Base-by-base conservation (phyloP, 2,797 vertebrate species). In the Rhinella marina region DNA sequence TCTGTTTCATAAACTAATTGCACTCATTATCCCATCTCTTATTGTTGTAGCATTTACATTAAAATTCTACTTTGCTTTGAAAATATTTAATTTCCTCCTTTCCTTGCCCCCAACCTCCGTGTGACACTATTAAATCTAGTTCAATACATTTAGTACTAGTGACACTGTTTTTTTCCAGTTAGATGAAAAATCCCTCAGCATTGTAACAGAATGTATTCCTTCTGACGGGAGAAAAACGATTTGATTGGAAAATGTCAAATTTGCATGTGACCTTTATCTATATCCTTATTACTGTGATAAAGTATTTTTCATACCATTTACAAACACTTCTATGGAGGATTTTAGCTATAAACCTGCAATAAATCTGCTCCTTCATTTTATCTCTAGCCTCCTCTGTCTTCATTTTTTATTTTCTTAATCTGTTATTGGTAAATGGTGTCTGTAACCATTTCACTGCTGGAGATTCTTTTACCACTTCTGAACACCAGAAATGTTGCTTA, bases 251-350 rank as follows among this genome's bases (percentile, higher is more conserved):
- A 94, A 94, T 94, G 92, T 92, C 92, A 90, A 87, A 94, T 94
- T 93, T 92, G 90, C 93, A 94, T 94, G 92, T 91, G 93, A 94
- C 93, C 93, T 94, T 94, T 94, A 90, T 90, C 92, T 88, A 84
- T 93, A 88, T 90, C 90, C 93, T 93, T 91, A 90, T 91, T 91
- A 90, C 91, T 91, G 81, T 93, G 88, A 92, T 89, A 85, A 91
- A 91, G 90, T 90, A 90, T 85, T 90, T 84, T 81, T 86, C 90
- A 72, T 86, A 90, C 50, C 81, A 91, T 76, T 85, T 89, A 87
- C 88, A 85, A 88, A 61, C 92, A 91, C 75, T 92, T 92, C 87
- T 91, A 88, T 57, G 68, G 59, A 85, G 56, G 77, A 14, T 85
- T 75, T 88, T 62, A 81, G 82, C 87, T 73, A 88, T 88, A 85